Conservation (phyloP, 2,113 vertebrate genomes). For the Oryzias javanicus region DNA sequence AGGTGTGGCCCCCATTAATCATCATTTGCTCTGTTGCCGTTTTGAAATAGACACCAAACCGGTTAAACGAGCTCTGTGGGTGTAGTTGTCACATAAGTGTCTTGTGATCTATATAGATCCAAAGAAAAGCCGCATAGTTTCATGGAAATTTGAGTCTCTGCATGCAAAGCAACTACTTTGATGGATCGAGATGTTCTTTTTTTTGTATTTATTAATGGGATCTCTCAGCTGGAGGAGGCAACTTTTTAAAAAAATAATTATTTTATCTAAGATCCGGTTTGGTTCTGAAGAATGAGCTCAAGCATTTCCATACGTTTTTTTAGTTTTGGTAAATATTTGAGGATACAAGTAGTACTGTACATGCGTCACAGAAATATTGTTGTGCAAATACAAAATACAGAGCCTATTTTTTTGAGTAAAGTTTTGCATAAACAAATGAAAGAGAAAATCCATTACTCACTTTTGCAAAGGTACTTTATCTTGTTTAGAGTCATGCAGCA, state of each 20-base stretch:
- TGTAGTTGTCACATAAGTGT: conserved; percentile 26
- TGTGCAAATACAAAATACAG: too few relatives aligned
- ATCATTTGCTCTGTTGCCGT: not conserved
- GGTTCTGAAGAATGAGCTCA: not conserved
- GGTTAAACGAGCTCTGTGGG: conserved; percentile 30
- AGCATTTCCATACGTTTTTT: not conserved
- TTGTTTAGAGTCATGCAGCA: too few relatives aligned
- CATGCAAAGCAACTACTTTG: not conserved
- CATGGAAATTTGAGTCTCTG: not conserved
- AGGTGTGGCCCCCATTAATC: conserved; percentile 11
- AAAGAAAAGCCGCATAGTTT: conserved; percentile 7
- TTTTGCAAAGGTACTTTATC: too few relatives aligned
- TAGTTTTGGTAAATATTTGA: not conserved
- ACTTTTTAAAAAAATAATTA: not conserved
- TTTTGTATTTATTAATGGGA: not conserved
- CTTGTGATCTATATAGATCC: conserved; percentile 23
- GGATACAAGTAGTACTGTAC: too few relatives aligned
- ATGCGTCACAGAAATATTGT: not conserved
- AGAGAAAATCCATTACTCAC: too few relatives aligned
- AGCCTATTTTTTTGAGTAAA: too few relatives aligned
- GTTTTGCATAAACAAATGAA: too few relatives aligned
- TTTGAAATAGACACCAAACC: conserved; percentile 14
- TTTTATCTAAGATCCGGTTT: not conserved
- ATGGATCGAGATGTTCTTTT: not conserved
- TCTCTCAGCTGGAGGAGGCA: not conserved